Evolutionary conservation across 2,888 invertebrate genomes (phyloP).

Genomic region (Galerucella pusilla): DNA sequence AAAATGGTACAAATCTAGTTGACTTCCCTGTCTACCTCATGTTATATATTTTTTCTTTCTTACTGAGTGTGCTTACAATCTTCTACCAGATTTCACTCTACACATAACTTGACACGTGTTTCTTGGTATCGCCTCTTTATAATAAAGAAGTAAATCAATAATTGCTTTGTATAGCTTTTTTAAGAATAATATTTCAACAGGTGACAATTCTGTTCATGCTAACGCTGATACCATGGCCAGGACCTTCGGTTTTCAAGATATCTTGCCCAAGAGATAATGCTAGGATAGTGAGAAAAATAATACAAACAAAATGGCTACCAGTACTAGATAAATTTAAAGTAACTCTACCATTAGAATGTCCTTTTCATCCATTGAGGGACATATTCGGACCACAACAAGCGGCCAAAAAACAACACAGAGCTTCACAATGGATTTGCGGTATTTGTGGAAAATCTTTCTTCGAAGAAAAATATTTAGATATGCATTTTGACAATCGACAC

Average conservation of each 20-base stretch:
- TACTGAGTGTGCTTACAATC: too few species aligned
- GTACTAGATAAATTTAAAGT: constrained; percentile 90
- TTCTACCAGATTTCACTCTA: too few species aligned
- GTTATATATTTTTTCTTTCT: too few species aligned
- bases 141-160: too few species aligned
- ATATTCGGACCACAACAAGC: constrained; percentile 89
- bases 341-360: constrained; percentile 84
- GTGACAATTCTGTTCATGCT: constrained; percentile 84
- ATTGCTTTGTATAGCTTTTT: too few species aligned
- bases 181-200: constrained; percentile 65
- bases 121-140: too few species aligned
- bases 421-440: constrained; percentile 91
- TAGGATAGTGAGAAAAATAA: constrained; percentile 85
- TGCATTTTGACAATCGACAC: constrained; percentile 91
- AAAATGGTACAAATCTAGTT: too few species aligned
- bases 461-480: constrained; percentile 86
- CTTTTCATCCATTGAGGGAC: constrained; percentile 88
- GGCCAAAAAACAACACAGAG: constrained; percentile 85
- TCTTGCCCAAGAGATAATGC: constrained; percentile 90
- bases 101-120: too few species aligned
- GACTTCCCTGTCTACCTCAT: too few species aligned
- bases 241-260: constrained; percentile 86
- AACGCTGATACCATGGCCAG: constrained; percentile 89
- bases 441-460: constrained; percentile 93
- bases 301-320: constrained; percentile 92